Conservation (phyloP, 2,888 invertebrate genomes). For the Protophormia terraenovae region DNA sequence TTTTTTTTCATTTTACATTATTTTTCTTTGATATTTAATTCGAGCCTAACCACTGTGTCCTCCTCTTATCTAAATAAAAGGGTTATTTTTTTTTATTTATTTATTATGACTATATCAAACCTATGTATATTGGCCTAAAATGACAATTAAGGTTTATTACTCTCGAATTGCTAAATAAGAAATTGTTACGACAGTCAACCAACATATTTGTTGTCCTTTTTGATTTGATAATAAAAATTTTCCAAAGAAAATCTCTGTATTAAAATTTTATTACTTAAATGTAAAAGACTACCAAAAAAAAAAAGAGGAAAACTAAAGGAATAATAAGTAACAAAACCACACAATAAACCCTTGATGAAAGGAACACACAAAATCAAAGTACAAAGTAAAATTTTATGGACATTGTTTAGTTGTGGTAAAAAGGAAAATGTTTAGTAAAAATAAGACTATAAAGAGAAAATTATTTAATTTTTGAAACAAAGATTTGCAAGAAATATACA, state of each 20-base stretch:
- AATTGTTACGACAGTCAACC: neutral
- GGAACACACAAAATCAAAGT: neutral
- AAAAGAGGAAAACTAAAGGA: neutral
- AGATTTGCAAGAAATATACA: too few relatives aligned
- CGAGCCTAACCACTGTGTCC: neutral
- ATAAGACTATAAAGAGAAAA: too few relatives aligned
- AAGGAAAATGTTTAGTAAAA: too few relatives aligned
- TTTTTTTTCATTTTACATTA: too few relatives aligned
- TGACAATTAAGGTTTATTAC: neutral
- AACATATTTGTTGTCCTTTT: neutral
- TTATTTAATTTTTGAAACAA: too few relatives aligned
- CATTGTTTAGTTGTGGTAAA: too few relatives aligned
- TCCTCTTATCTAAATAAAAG: neutral
- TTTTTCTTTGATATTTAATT: too few relatives aligned
- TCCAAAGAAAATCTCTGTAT: conserved; percentile 26
- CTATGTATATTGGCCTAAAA: neutral
- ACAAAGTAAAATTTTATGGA: neutral
- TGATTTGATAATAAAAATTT: conserved; percentile 20
- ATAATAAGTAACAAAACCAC: conserved; percentile 6
- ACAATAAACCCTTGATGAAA: neutral
- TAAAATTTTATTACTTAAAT: conserved; percentile 44
- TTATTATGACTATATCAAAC: neutral
- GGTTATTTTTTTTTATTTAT: neutral
- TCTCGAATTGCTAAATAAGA: neutral
- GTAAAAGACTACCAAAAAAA: neutral